Percentiles rank a stretch among this genome's conserved stretches.
phyloP scores from a whole-genome alignment of 1,140 invertebrate genomes.

The Anastrepha obliqua region DNA sequence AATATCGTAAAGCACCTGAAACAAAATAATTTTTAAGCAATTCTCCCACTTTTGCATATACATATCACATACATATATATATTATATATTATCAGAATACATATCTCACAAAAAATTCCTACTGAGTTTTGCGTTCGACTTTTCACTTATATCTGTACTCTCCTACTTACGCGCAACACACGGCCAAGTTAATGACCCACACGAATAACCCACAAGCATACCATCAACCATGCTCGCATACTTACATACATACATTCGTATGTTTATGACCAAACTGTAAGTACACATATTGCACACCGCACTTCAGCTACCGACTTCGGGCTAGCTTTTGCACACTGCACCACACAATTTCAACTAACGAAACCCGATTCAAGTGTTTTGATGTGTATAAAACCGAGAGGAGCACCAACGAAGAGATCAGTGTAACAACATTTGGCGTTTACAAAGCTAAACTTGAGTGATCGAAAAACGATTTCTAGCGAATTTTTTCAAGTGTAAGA shows the following conservation, averaged over 20 bases:
- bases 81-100: no score
- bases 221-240: background rate
- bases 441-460: constrained; percentile 40
- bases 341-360: constrained; percentile 4
- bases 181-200: background rate
- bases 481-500: constrained; percentile 30
- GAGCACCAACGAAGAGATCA: background rate
- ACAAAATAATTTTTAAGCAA: no score
- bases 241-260: background rate
- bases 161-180: background rate
- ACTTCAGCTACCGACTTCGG: constrained; percentile 19
- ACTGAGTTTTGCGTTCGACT: background rate
- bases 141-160: background rate
- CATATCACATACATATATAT: no score
- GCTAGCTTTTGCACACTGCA: constrained; percentile 39
- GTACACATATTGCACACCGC: constrained; percentile 15
- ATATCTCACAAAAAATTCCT: background rate
- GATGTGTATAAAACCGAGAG: constrained; percentile 48
- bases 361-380: constrained; percentile 31
- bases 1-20: no score
- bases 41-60: no score
- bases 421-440: constrained; percentile 45
- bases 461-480: background rate
- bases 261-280: background rate
- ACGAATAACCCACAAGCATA: background rate